Evolutionary conservation across 2,888 invertebrate species (phyloP).

Genomic region (Xanthia togata): DNA sequence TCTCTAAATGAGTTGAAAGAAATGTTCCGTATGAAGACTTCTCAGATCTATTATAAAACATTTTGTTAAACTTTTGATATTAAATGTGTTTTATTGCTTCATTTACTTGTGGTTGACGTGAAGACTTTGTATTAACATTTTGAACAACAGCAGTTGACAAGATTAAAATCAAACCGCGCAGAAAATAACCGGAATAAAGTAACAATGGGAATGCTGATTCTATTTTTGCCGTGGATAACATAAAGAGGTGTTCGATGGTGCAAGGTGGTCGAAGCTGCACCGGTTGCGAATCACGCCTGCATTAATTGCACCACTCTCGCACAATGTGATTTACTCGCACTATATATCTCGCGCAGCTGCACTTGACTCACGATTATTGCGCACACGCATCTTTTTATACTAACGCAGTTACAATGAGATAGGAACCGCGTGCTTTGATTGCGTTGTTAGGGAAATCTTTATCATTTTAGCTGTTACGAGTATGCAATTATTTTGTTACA

Average conservation of each 20-base stretch:
- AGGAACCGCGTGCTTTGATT: conserved; percentile 45
- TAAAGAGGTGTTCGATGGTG: conserved; percentile 50
- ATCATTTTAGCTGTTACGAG: conserved; percentile 21
- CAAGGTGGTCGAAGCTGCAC: conserved; percentile 67
- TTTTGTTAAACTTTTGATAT: conserved; percentile 46
- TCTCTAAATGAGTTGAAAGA: conserved; percentile 57
- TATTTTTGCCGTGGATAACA: conserved; percentile 53
- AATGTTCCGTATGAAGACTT: conserved; percentile 57
- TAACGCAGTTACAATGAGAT: conserved; percentile 48
- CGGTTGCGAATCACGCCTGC: conserved; percentile 75
- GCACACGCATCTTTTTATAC: conserved; percentile 65
- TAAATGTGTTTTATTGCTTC: conserved; percentile 42
- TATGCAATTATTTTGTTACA: neutral
- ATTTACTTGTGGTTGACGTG: conserved; percentile 34
- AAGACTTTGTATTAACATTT: conserved; percentile 23
- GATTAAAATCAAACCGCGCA: conserved; percentile 31
- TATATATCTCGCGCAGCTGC: conserved; percentile 84
- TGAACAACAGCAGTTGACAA: conserved; percentile 29
- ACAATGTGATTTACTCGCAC: conserved; percentile 85
- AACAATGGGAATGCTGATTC: conserved; percentile 34
- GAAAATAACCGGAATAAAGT: conserved; percentile 35
- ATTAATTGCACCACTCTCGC: conserved; percentile 80
- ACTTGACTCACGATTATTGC: conserved; percentile 83
- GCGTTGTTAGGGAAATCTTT: conserved; percentile 37
- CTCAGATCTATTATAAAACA: conserved; percentile 56